phyloP scores from a whole-genome alignment of 2,888 invertebrate species.

The Oxycera nigricornis region DNA sequence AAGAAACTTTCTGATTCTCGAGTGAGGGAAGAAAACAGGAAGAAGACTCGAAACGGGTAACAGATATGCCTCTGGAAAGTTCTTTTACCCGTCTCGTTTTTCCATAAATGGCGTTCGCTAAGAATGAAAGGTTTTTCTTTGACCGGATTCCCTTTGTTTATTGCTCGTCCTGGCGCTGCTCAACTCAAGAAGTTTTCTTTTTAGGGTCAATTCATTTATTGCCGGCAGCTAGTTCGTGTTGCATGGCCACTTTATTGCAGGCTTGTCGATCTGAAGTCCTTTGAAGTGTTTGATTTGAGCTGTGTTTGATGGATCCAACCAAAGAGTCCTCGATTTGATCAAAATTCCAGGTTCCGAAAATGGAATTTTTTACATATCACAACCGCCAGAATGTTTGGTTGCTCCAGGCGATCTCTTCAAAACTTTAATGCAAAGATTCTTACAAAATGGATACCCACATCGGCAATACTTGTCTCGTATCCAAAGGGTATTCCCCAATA shows the following conservation, averaged over 20 bases:
- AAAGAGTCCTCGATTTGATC: no score
- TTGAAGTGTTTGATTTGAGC: neutral
- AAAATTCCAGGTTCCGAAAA: neutral
- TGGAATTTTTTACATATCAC: neutral
- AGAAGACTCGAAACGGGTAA: neutral
- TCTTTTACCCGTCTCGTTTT: slow-evolving; percentile 10
- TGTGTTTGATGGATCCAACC: no score
- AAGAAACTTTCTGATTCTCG: neutral
- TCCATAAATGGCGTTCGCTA: slow-evolving; percentile 28
- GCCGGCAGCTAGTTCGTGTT: slow-evolving; percentile 6
- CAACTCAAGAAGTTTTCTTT: slow-evolving; percentile 32
- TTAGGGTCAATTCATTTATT: slow-evolving; percentile 23
- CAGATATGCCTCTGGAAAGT: slow-evolving; percentile 27
- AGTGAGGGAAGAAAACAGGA: slow-evolving; percentile 5
- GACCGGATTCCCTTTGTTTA: slow-evolving; percentile 36
- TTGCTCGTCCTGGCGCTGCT: slow-evolving; percentile 25
- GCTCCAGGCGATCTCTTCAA: neutral
- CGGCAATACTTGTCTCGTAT: neutral
- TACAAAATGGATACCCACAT: neutral
- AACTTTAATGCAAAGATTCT: neutral
- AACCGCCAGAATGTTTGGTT: neutral
- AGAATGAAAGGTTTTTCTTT: slow-evolving; percentile 29
- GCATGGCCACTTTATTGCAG: neutral
- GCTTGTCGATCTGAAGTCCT: slow-evolving; percentile 4
- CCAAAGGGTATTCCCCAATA: slow-evolving; percentile 5